Base-by-base conservation (phyloP, 2,113 vertebrate species). In the Gambusia holbrooki region DNA sequence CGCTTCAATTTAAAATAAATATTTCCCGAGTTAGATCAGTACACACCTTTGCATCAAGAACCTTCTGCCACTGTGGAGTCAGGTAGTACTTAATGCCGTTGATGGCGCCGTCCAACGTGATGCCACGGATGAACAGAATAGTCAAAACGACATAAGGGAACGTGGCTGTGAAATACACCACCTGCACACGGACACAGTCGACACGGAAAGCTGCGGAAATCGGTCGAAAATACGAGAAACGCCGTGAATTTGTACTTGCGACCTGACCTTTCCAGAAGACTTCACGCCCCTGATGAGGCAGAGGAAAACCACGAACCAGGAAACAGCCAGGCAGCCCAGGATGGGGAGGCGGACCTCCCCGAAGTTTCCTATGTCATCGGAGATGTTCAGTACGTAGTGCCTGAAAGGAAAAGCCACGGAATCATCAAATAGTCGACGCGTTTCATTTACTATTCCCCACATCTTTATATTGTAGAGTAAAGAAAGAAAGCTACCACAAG, bases 151-250 rank as follows among this genome's bases (percentile, higher is more conserved):
- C 91, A 0, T 98, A 99, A 9, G 98, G 98, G 86, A 99, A 99
- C 0, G 98, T 99, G 71, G 98, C 97, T 1, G 97, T 99, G 93
- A 99, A 99, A 89, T 99, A 99, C 76, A 99, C 97, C 89, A 99
- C 98, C 98, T 99, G 88, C 66, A 83, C 12, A 76, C 10, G 35
- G 35, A 37, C 48, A 37, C 58, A 12, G 73, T 29, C 51, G 61
- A 66, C 61, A 58, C 27, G 29, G 3, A 58, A 22, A 37, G 45
- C 67, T 75, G 71, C 25, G 64, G 60, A 71, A 65, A 71, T 58
- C 42, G 25, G 13, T 42, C 3, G 32, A 32, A 35, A 74, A 40
- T 25, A 19, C 48, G 35, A 6, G 30, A 32, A 64, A 33, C 14
- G 40, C 54, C 37, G 14, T 74, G 10, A 58, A 42, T 75, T 17